These are phyloP conservation scores for Drosophila pachea DNA, from an alignment of 1,140 invertebrate species.

Conservation along the genomic window DNA sequence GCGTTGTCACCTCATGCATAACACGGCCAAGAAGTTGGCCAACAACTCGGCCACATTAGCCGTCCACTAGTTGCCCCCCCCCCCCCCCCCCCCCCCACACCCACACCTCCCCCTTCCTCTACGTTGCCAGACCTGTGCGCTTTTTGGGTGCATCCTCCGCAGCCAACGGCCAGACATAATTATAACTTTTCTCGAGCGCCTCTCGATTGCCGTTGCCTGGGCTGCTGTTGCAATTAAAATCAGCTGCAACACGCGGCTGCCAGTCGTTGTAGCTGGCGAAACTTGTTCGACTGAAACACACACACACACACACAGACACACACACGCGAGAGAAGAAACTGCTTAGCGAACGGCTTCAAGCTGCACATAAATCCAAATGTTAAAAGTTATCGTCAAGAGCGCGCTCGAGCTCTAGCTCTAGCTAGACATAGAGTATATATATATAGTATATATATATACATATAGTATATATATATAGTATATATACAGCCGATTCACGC, in stretches of 20 bases:
- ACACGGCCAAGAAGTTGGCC: slow-evolving; percentile 46
- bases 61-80: too few species aligned
- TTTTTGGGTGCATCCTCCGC: slow-evolving; percentile 20
- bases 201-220: slow-evolving; percentile 23
- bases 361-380: slow-evolving; percentile 76
- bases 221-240: slow-evolving; percentile 72
- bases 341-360: slow-evolving; percentile 58
- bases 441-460: neutral
- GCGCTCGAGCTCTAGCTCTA: slow-evolving; percentile 8
- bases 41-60: slow-evolving; percentile 3
- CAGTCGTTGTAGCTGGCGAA: slow-evolving; percentile 36
- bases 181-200: slow-evolving; percentile 64
- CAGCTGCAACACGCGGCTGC: slow-evolving; percentile 66
- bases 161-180: slow-evolving; percentile 27
- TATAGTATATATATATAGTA: neutral
- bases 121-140: slow-evolving; percentile 21
- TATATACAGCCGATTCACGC: slow-evolving; percentile 10
- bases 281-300: slow-evolving; percentile 56
- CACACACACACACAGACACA: slow-evolving; percentile 18
- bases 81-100: neutral
- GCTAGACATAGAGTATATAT: neutral
- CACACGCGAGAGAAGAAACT: slow-evolving; percentile 15
- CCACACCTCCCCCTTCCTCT: neutral
- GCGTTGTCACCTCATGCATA: slow-evolving; percentile 66
- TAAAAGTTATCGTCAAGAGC: slow-evolving; percentile 77